Percentiles rank a stretch among this genome's conserved stretches.
Conservation (phyloP, 2,888 invertebrate genomes). For the Tridacna gigas region DNA sequence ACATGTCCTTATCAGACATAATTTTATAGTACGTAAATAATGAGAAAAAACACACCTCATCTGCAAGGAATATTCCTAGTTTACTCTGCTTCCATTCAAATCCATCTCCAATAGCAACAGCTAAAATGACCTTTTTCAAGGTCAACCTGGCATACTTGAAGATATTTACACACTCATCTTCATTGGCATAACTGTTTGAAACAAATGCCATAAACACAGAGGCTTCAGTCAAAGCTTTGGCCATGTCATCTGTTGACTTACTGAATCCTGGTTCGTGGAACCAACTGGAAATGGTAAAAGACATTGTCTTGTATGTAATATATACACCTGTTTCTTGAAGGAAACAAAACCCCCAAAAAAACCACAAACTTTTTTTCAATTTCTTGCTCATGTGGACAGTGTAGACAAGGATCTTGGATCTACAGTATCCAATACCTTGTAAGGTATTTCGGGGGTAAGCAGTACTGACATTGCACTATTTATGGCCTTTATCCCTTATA, state of each 20-base stretch:
- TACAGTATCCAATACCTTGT: too few relatives aligned
- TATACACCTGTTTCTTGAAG: too few relatives aligned
- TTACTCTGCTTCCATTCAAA: conserved; percentile 78
- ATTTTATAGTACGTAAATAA: too few relatives aligned
- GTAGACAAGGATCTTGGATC: too few relatives aligned
- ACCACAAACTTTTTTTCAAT: too few relatives aligned
- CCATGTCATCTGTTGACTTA: conserved; percentile 73
- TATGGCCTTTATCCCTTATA: too few relatives aligned
- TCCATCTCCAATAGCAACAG: conserved; percentile 75
- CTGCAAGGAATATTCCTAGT: conserved; percentile 77
- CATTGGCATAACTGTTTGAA: conserved; percentile 75
- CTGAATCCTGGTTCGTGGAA: conserved; percentile 42
- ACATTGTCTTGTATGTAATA: too few relatives aligned
- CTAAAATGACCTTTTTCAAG: conserved; percentile 75
- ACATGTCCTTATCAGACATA: too few relatives aligned
- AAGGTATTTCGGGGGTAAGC: too few relatives aligned
- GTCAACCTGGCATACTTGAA: conserved; percentile 80
- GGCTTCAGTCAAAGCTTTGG: conserved; percentile 75
- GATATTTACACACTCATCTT: conserved; percentile 76
- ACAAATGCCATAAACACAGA: conserved; percentile 78
- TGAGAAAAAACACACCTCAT: conserved; percentile 71
- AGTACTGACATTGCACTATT: too few relatives aligned
- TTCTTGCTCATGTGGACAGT: too few relatives aligned
- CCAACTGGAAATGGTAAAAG: conserved; percentile 63
- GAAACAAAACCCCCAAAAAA: too few relatives aligned